Percentiles rank a stretch among this genome's conserved stretches.
These are phyloP conservation scores for Plumapathes pennacea DNA, from an alignment of 92 coral and sea anemone genomes.

Conservation along the genomic window DNA sequence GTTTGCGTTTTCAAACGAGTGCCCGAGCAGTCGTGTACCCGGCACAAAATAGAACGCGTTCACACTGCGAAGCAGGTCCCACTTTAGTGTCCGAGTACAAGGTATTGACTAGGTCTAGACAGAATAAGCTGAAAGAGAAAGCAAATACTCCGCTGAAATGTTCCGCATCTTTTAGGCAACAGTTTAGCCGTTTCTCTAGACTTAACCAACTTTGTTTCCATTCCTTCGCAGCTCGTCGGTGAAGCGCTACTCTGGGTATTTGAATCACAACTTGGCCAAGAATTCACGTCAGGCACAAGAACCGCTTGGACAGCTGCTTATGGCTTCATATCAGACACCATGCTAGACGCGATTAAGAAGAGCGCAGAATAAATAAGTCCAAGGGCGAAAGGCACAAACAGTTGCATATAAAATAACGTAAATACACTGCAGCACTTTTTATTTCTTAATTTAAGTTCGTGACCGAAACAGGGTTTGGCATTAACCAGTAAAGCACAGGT, in stretches of 20 bases:
- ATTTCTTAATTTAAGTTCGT: too few species aligned
- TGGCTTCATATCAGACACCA: conserved; percentile 49
- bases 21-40: too few species aligned
- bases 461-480: too few species aligned
- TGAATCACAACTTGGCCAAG: conserved; percentile 67
- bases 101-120: neutral
- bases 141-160: too few species aligned
- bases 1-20: too few species aligned
- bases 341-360: conserved; percentile 54
- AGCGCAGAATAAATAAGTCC: neutral
- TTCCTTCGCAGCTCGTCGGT: conserved; percentile 60
- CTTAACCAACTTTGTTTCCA: neutral
- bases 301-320: conserved; percentile 76
- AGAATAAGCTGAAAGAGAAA: too few species aligned
- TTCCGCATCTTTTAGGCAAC: too few species aligned
- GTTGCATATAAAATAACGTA: neutral
- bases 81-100: neutral
- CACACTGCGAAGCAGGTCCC: neutral
- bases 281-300: conserved; percentile 69
- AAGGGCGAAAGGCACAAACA: neutral
- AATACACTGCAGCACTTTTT: too few species aligned
- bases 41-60: too few species aligned
- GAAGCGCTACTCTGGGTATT: conserved; percentile 74
- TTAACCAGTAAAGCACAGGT: too few species aligned
- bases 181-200: neutral